phyloP scores from a whole-genome alignment of 2,113 vertebrate genomes.

The Ondatra zibethicus region DNA sequence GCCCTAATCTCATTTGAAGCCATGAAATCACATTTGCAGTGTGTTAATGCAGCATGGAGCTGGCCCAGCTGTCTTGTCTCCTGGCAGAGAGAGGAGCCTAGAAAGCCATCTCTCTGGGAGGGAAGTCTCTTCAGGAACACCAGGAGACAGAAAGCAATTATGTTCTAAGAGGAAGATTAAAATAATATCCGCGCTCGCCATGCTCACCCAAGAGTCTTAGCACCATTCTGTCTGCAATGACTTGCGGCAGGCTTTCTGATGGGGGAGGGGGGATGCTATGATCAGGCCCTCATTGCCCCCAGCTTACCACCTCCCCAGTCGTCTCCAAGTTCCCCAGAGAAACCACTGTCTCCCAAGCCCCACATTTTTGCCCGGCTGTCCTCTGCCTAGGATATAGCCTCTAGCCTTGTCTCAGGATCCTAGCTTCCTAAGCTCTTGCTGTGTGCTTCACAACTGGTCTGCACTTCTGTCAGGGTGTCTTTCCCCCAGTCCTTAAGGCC shows the following conservation, averaged over 20 bases:
- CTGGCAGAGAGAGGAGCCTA: constrained; percentile 61
- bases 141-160: constrained; percentile 80
- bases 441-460: background rate
- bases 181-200: constrained; percentile 52
- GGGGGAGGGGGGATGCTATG: background rate
- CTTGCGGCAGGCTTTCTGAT: constrained; percentile 21
- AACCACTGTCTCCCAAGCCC: background rate
- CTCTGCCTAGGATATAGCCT: background rate
- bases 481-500: background rate
- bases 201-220: background rate
- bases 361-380: background rate
- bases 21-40: constrained; percentile 86
- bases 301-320: background rate
- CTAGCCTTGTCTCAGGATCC: background rate
- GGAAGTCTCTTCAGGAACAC: constrained; percentile 65
- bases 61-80: constrained; percentile 80
- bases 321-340: background rate
- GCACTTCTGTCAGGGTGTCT: background rate
- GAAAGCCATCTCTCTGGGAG: constrained; percentile 69
- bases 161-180: constrained; percentile 75
- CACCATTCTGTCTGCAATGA: background rate
- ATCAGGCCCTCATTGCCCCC: background rate
- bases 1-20: constrained; percentile 83
- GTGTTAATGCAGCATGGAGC: constrained; percentile 82
- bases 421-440: background rate